phyloP scores from a whole-genome alignment of 2,797 vertebrate species.

The Macroramphosus scolopax region DNA sequence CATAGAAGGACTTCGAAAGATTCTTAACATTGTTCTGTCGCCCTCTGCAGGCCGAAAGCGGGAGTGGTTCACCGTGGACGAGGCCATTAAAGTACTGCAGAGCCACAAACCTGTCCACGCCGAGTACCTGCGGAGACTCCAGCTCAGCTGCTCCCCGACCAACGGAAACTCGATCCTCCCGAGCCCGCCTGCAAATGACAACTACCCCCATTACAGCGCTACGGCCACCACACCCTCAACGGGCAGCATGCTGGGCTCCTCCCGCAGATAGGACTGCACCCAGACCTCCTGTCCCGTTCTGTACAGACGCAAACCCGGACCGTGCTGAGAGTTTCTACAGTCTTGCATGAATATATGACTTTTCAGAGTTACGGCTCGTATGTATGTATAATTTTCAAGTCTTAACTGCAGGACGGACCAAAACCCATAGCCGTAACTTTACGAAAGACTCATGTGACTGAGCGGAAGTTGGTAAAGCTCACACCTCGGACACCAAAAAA shows the following conservation, averaged over 20 bases:
- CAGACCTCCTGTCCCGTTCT: constrained; percentile 12
- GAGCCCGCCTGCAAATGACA: constrained; percentile 81
- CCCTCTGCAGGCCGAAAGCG: constrained; percentile 90
- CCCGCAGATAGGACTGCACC: constrained; percentile 78
- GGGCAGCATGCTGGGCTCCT: constrained; percentile 83
- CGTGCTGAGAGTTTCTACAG: constrained; percentile 65
- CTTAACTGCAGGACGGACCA: constrained; percentile 65
- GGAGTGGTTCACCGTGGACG: constrained; percentile 98
- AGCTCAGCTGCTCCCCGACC: constrained; percentile 88
- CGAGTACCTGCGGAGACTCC: constrained; percentile 93
- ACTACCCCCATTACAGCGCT: constrained; percentile 85
- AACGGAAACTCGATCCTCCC: constrained; percentile 92
- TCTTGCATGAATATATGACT: constrained; percentile 67
- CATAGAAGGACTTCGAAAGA: too few species aligned
- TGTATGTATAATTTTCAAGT: constrained; percentile 57
- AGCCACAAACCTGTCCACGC: constrained; percentile 97
- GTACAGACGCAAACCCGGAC: constrained; percentile 9
- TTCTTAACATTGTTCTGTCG: constrained; percentile 34
- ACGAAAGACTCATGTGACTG: constrained; percentile 37
- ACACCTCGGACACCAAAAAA: constrained; percentile 13
- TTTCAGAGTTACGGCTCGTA: constrained; percentile 40
- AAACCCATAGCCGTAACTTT: constrained; percentile 58
- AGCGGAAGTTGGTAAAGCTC: constrained; percentile 15
- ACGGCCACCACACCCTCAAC: constrained; percentile 83
- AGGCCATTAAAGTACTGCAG: constrained; percentile 96